A percentile compares a stretch with the other conserved stretches of the same genome.
phyloP scores from a whole-genome alignment of 1,140 invertebrate genomes.

The Prorops nasuta region DNA sequence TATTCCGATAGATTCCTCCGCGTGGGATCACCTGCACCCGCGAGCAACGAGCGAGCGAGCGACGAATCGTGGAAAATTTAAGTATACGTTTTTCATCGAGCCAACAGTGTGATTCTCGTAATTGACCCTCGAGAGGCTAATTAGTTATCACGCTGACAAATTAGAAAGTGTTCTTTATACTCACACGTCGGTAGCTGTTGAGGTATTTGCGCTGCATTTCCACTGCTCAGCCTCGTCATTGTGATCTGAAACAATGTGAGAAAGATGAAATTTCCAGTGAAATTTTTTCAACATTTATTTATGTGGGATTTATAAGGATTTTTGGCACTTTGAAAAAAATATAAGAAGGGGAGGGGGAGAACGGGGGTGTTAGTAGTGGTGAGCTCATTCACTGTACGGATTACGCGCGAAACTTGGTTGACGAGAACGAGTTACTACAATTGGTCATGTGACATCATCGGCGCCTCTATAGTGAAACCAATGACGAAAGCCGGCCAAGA shows the following conservation, averaged over 20 bases:
- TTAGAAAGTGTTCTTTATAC: slow-evolving; percentile 39
- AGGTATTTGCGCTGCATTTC: slow-evolving; percentile 48
- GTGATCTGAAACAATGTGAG: slow-evolving; percentile 46
- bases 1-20: no score
- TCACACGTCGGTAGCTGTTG: slow-evolving; percentile 42
- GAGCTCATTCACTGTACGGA: no score
- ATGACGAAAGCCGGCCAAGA: slow-evolving; percentile 15
- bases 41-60: no score
- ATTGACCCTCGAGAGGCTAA: slow-evolving; percentile 7
- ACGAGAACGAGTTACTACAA: slow-evolving; percentile 14
- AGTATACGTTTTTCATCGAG: no score
- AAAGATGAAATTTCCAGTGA: slow-evolving; percentile 17
- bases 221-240: slow-evolving; percentile 45
- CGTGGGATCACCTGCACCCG: no score
- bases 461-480: slow-evolving; percentile 10
- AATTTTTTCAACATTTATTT: not conserved
- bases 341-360: no score
- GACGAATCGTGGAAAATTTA: no score
- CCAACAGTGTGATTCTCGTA: no score
- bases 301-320: not conserved
- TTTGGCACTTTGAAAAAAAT: no score
- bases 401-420: no score
- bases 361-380: no score
- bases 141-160: slow-evolving; percentile 27
- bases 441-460: slow-evolving; percentile 17